Evolutionary conservation across 2,888 invertebrate species (phyloP), one percentile per base, ranked within the genome.

Genomic region (Torymus aiolomorphi): DNA sequence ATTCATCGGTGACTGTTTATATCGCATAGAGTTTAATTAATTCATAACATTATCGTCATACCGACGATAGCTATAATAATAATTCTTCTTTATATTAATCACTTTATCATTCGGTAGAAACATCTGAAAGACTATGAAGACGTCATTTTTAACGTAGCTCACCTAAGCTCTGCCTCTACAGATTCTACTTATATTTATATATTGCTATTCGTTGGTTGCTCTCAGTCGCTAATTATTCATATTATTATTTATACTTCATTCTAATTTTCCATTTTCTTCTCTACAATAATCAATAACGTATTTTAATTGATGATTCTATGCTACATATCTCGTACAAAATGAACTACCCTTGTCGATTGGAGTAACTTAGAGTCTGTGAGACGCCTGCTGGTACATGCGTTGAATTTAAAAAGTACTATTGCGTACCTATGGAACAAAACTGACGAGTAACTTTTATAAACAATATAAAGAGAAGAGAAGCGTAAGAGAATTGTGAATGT

Each of bases 201-300:
- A 80, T 76, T 72, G 76, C 83, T 85, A 84, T 85, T 86, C 86
- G 84, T 86, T 85, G 85, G 83, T 85, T 86, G 82, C 73, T 78
- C 83, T 85, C 81, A 83, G 83, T 80, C 77, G 74, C 82, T 84
- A 85, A 83, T 80, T 20, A 78, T 42, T 78, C 51, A 13, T 57
- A 63, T 16, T 20, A 62, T 67, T 69, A 76, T 77, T 65, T 63
- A 76, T 76, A 73, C 52, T 63, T 73, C 63, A 31, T 57, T 73
- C 24, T 56, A 71, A 56, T 81, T 79, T 80, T 49, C 69, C 70
- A 42, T 62, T 66, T 62, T n/a, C n/a, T 63, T 52, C 59, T 59
- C 71, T 78, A 77, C 56, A 63, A 62, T 81, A 71, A 78, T 76
- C 18, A 54, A 77, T 81, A 67, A 80, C 65, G 59, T 56, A 70